Evolutionary conservation across 1,140 invertebrate genomes (phyloP), one percentile per base, ranked within the genome.

Genomic region (Lethrus apterus): DNA sequence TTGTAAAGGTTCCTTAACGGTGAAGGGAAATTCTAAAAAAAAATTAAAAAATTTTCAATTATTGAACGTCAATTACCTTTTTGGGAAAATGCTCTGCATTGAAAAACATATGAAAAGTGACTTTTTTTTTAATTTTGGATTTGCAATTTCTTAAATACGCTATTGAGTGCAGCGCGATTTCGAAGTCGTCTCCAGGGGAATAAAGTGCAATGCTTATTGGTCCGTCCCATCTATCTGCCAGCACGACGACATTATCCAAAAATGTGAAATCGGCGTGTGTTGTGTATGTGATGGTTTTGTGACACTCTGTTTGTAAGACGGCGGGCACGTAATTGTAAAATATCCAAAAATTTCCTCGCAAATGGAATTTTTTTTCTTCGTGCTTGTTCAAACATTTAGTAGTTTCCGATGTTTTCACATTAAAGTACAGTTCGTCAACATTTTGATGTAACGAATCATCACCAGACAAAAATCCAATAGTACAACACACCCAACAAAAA

Each of bases 311-410:
- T n/a, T 2, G 17, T 21, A 29, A 44, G 47, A 73, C 71, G 2
- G 76, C 70, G 58, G 70, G 65, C 42, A 91, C 76, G 62, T 87
- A 91, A 68, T 91, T 89, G 64, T 87, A 84, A 9, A 92, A 69
- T 31, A 91, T 84, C 82, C 85, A 89, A 61, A 81, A 91, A 52
- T 87, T 82, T 3, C 87, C 86, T 3, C 85, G 74, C 18, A 1
- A 8, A 0, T 11, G 32, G 13, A 33, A 33, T 8, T n/a, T 8
- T 17, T 3, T 8, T 11, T 14, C n/a, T 11, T 0, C 32, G 3
- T 11, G n/a, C 10, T 13, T 17, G 9, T 14, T 33, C n/a, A n/a
- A n/a, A n/a, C n/a, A n/a, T n/a, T n/a, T n/a, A n/a, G n/a, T n/a
- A n/a, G n/a, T n/a, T n/a, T n/a, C n/a, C n/a, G n/a, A n/a, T n/a